A percentile compares a stretch with the other conserved stretches of the same genome.
Conservation (phyloP, 1,140 invertebrate genomes). For the Vanessa atalanta region DNA sequence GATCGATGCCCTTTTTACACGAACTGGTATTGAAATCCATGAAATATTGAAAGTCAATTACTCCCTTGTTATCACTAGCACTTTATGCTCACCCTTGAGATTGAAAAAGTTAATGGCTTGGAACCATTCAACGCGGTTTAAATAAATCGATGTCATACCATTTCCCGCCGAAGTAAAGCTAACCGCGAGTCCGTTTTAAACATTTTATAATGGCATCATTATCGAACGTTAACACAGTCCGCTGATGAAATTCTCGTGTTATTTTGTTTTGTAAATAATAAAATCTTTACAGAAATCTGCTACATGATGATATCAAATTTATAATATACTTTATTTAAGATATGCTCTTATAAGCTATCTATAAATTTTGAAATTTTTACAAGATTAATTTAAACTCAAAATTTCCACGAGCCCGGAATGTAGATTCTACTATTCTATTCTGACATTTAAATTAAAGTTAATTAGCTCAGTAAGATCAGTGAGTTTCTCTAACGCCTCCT, state of each 20-base stretch:
- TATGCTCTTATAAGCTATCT: too few species aligned
- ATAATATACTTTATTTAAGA: too few species aligned
- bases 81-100: slow-evolving; percentile 63
- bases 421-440: too few species aligned
- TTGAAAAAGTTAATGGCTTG: slow-evolving; percentile 74
- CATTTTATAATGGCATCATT: slow-evolving; percentile 38
- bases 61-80: slow-evolving; percentile 59
- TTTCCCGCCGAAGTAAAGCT: slow-evolving; percentile 63
- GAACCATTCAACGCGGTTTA: slow-evolving; percentile 69
- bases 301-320: too few species aligned
- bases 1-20: not conserved
- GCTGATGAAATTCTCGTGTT: slow-evolving; percentile 6
- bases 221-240: slow-evolving; percentile 29
- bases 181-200: slow-evolving; percentile 30
- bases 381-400: too few species aligned
- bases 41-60: slow-evolving; percentile 35
- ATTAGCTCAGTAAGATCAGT: too few species aligned
- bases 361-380: too few species aligned
- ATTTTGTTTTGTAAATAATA: not conserved
- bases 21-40: not conserved
- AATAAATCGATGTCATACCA: slow-evolving; percentile 73
- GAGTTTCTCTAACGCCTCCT: too few species aligned
- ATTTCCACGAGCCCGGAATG: too few species aligned
- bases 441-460: too few species aligned
- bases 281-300: too few species aligned